A percentile compares a stretch with the other conserved stretches of the same genome.
Conservation (phyloP, 2,797 vertebrate species). For the Danio aesculapii region DNA sequence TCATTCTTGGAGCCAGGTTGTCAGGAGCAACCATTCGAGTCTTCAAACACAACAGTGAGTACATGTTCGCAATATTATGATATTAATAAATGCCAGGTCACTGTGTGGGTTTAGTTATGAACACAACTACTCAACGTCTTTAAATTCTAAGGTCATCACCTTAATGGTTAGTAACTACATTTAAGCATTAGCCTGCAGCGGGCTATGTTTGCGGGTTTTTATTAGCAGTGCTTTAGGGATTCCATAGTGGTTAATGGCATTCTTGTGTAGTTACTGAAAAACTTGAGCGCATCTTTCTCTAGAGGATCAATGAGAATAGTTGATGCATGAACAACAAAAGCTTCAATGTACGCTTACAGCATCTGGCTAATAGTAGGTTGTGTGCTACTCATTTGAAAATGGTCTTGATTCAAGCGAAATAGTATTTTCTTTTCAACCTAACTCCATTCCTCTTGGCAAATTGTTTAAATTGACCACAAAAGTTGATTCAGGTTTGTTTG, state of each 20-base stretch:
- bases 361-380: constrained; percentile 68
- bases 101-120: neutral
- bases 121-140: neutral
- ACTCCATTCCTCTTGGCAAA: no score
- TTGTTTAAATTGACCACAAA: neutral
- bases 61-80: constrained; percentile 4
- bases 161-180: neutral
- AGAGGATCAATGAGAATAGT: constrained; percentile 64
- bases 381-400: constrained; percentile 36
- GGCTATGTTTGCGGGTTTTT: neutral
- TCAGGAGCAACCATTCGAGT: constrained; percentile 90
- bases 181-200: neutral
- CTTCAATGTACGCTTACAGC: constrained; percentile 75
- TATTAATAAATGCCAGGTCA: neutral
- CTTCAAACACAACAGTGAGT: constrained; percentile 98
- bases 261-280: constrained; percentile 28
- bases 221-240: constrained; percentile 22
- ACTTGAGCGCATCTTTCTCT: constrained; percentile 51
- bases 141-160: constrained; percentile 3
- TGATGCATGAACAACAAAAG: constrained; percentile 56
- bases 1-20: constrained; percentile 91
- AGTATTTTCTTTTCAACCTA: neutral
- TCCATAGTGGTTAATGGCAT: constrained; percentile 31
- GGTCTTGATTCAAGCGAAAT: neutral
- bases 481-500: constrained; percentile 22